phyloP scores from a whole-genome alignment of 2,797 vertebrate genomes.

The Myiothlypis coronata region DNA sequence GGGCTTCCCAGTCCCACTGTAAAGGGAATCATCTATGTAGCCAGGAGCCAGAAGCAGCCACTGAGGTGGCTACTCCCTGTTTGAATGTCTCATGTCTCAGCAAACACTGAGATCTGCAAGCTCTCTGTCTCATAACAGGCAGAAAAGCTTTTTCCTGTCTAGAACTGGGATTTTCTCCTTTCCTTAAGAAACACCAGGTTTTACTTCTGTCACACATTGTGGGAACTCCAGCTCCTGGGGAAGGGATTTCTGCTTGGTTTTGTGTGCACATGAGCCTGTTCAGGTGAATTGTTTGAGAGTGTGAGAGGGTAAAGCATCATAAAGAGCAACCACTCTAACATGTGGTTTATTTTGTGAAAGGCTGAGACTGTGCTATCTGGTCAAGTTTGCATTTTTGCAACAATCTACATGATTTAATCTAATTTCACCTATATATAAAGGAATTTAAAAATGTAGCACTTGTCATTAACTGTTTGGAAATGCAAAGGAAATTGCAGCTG shows the following conservation, averaged over 20 bases:
- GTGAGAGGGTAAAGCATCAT: neutral
- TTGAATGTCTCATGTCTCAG: neutral
- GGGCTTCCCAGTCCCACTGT: neutral
- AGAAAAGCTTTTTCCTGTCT: neutral
- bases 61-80: neutral
- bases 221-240: neutral
- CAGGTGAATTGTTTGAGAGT: neutral
- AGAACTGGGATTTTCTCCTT: neutral
- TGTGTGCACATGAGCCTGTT: neutral
- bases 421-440: neutral
- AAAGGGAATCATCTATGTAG: neutral
- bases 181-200: neutral
- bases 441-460: neutral
- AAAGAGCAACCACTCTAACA: neutral
- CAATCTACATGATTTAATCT: neutral
- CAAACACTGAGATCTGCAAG: neutral
- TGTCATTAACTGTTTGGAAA: neutral
- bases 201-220: rapidly evolving
- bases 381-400: neutral
- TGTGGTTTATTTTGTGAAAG: neutral
- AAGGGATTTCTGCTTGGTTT: neutral
- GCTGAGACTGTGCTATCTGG: neutral
- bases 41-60: neutral
- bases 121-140: neutral
- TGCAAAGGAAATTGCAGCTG: neutral